Percentiles rank a stretch among this genome's conserved stretches.
Evolutionary conservation across 1,140 invertebrate species (phyloP).

Genomic region (Macrotrachela quadricornifera): DNA sequence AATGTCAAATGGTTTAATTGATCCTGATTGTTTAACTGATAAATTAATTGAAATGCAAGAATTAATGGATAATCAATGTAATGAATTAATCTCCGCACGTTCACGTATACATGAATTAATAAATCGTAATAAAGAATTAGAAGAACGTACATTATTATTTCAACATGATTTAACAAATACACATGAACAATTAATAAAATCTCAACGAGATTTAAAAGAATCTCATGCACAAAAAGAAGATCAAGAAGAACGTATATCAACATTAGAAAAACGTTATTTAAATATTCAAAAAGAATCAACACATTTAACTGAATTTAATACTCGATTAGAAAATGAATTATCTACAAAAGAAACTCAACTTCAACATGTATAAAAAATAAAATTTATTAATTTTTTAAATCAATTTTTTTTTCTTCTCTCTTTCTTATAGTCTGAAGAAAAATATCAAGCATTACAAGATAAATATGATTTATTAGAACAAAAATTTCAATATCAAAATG

Average conservation of each 20-base stretch:
- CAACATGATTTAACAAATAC: slow-evolving; percentile 66
- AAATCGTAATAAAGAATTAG: slow-evolving; percentile 65
- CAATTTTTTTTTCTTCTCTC: too few relatives aligned
- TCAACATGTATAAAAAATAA: slow-evolving; percentile 38
- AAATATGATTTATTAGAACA: too few relatives aligned
- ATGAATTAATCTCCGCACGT: too few relatives aligned
- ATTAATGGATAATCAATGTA: too few relatives aligned
- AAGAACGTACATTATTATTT: slow-evolving; percentile 40
- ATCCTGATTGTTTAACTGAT: too few relatives aligned
- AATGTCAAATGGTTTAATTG: too few relatives aligned
- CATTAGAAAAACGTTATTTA: slow-evolving; percentile 55
- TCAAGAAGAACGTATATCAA: slow-evolving; percentile 71
- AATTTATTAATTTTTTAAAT: too few relatives aligned
- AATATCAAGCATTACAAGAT: too few relatives aligned
- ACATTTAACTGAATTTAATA: slow-evolving; percentile 85
- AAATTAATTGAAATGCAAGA: too few relatives aligned
- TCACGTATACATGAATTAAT: slow-evolving; percentile 42
- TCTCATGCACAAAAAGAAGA: slow-evolving; percentile 92
- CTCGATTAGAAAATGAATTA: slow-evolving; percentile 74
- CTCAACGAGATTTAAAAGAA: slow-evolving; percentile 64
- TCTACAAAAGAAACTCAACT: slow-evolving; percentile 80
- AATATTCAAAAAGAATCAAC: slow-evolving; percentile 92
- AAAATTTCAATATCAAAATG: too few relatives aligned
- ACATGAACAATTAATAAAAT: slow-evolving; percentile 36
- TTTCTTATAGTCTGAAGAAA: too few relatives aligned